Base-by-base conservation (phyloP, 64 coral and sea anemone genomes). In the Orbicella faveolata region DNA sequence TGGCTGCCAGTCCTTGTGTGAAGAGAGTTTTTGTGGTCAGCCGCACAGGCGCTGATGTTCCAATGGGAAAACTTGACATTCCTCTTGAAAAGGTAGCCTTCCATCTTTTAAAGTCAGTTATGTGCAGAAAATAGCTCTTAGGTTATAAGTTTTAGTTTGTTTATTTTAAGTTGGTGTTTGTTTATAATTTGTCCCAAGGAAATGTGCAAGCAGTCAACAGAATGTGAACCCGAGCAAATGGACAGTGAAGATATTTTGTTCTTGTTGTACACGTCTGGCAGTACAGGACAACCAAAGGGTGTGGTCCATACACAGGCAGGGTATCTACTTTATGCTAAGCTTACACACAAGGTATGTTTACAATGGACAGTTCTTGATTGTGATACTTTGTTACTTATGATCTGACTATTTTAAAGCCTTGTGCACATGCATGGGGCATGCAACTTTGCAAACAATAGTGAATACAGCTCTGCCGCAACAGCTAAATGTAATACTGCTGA, bases 281-380 rank as follows among this genome's bases (percentile, higher is more conserved):
- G 97, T 74, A 99, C 96, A 78, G 96, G 96, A 19, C 91, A 96
- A 86, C 94, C 96, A 33, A 98, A 98, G 83, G 96, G 96, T 36
- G 92, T 98, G 70, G 88, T 95, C 75, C 96, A 98, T 33, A 90
- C 96, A 21, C 96, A 98, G 83, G 96, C 96, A 19, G 96, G 96
- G 2, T 98, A 95, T 69, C 88, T 98, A 79, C 80, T 98, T 4
- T 98, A 98, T 91, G 88, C 96, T 41, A 95, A 94, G 61, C 78
- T 95, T 20, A 98, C 96, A 36, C 90, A 92, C 74, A 93, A 93
- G 93, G 96, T 98, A 88, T 33, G 64, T 59, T 12, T 1, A 59
- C 55, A 78, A 26, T 10, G 21, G 10, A 20, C 67, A 67, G 64
- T 67, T 67, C 0, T 0, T 20, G 15, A 34, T 23, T 21, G 21